Conservation (phyloP, 2,888 invertebrate genomes). For the Odontocolon sp. region DNA sequence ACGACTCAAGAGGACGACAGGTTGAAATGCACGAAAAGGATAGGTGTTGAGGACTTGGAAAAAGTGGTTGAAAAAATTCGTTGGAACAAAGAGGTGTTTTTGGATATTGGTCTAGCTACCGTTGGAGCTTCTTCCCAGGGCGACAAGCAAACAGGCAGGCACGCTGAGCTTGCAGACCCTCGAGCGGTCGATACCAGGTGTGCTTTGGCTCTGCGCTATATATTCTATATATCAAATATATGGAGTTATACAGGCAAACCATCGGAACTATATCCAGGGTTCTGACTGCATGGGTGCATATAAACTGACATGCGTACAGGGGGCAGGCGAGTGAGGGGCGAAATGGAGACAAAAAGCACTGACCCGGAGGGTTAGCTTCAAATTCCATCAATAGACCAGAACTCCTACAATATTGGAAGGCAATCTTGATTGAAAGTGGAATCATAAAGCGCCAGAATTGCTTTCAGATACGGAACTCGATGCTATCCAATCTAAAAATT, state of each 20-base stretch:
- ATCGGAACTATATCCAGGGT: slow-evolving; percentile 6
- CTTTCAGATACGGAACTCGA: neutral
- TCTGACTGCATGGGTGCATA: neutral
- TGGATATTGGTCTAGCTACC: neutral
- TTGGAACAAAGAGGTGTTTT: slow-evolving; percentile 12
- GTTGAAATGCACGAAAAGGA: neutral
- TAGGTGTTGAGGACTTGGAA: neutral
- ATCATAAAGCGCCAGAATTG: neutral
- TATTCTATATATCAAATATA: slow-evolving; percentile 24
- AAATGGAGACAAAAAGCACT: neutral
- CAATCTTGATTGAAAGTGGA: slow-evolving; percentile 16
- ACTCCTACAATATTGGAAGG: neutral
- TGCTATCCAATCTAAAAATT: neutral
- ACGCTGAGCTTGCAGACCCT: slow-evolving; percentile 29
- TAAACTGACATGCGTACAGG: slow-evolving; percentile 1
- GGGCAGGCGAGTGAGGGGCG: neutral
- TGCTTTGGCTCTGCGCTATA: slow-evolving; percentile 30
- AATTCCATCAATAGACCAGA: neutral
- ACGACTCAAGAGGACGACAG: too few relatives aligned
- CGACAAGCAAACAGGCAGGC: slow-evolving; percentile 1
- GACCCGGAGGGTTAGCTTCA: neutral
- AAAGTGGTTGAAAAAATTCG: neutral
- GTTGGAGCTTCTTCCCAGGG: slow-evolving; percentile 24
- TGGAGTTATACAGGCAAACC: neutral
- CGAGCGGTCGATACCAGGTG: slow-evolving; percentile 53